Base-by-base conservation (phyloP, 2,888 invertebrate genomes). In the Epirrita christyi region DNA sequence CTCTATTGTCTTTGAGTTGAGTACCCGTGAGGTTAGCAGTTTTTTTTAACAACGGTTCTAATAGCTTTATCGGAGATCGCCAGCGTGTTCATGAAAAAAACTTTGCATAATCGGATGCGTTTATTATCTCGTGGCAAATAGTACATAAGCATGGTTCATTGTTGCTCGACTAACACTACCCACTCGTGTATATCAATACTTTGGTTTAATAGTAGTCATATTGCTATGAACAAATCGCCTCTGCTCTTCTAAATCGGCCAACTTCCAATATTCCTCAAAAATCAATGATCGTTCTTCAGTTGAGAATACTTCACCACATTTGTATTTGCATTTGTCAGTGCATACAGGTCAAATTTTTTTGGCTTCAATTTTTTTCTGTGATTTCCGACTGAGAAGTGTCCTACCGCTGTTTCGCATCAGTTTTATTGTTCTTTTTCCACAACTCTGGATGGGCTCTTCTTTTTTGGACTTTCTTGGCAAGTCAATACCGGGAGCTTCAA, bases 371-470 rank as follows among this genome's bases (percentile, higher is more conserved):
- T 47, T 21, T 57, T 54, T 62, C 53, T 55, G 45, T 38, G 63
- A 61, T 51, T 61, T 64, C n/a, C 27, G 58, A 55, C 59, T 53
- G 47, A 61, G 48, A 29, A 52, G 48, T 64, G 34, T 60, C 41
- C 56, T 62, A 29, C 59, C 59, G 29, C 59, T 51, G 41, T 59
- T 59, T 41, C 14, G 55, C 40, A 62, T 45, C 6, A 53, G 41
- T 45, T 60, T 63, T 44, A 41, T 60, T 56, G 54, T 60, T 59
- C 59, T 51, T 63, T 47, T 55, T 54, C 59, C 59, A 63, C 57
- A 45, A 55, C 45, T 32, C 57, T 29, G 63, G 56, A 47, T 57
- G 6, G 7, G 57, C 55, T 55, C 57, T 63, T 14, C 57, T 57
- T 54, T 63, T 63, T 36, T 40, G 41, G 42, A 29, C 44, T 44